A percentile compares a stretch with the other conserved stretches of the same genome.
Conservation (phyloP, 2,113 vertebrate species). For the Tinamus guttatus region DNA sequence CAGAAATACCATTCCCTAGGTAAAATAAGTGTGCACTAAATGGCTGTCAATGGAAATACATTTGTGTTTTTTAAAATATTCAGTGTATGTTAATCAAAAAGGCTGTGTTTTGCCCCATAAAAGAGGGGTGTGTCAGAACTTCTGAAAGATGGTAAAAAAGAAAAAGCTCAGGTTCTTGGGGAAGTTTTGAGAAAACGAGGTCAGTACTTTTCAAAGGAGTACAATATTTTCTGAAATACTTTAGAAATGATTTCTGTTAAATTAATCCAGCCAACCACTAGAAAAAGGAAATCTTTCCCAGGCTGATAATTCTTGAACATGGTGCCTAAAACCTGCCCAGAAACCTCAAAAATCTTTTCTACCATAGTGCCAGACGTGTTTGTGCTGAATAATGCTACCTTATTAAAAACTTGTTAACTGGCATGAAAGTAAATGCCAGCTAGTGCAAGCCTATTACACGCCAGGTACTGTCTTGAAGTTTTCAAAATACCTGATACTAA, state of each 20-base stretch:
- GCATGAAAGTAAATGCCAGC: neutral
- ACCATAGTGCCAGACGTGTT: neutral
- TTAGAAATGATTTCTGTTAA: neutral
- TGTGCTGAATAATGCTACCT: neutral
- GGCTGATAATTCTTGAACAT: neutral
- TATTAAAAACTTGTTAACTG: neutral
- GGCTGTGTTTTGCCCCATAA: neutral
- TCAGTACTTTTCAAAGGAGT: neutral
- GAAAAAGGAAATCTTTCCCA: neutral
- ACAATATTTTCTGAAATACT: neutral
- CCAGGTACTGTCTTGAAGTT: neutral
- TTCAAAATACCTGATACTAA: neutral
- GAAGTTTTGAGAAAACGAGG: conserved; percentile 15
- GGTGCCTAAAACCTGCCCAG: neutral
- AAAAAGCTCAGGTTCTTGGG: neutral
- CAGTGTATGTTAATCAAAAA: neutral
- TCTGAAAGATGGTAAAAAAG: neutral
- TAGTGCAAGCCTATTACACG: neutral
- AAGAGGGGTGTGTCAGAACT: neutral
- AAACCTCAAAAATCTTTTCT: neutral
- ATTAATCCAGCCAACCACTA: neutral
- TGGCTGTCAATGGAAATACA: neutral
- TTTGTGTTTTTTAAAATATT: conserved; percentile 3
- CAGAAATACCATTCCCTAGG: neutral
- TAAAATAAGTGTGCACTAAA: neutral